Percentiles rank a stretch among this genome's conserved stretches.
Conservation (phyloP, 2,888 invertebrate genomes). For the Brachypalpus laphriformis region DNA sequence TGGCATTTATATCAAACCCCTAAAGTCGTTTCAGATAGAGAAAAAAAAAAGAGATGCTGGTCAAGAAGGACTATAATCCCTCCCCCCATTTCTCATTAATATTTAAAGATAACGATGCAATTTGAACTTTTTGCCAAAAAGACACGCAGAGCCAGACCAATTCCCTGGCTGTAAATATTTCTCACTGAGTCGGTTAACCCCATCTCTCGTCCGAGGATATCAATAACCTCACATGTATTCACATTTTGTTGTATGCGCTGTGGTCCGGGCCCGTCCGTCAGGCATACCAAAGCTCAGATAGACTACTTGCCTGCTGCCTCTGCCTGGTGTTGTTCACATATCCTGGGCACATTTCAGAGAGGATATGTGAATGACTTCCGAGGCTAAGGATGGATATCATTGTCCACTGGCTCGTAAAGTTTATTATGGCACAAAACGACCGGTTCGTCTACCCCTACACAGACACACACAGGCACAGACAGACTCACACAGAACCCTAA, state of each 20-base stretch:
- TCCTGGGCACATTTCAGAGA: conserved; percentile 61
- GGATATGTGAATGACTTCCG: conserved; percentile 74
- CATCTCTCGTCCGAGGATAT: conserved; percentile 56
- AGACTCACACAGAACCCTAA: conserved; percentile 27
- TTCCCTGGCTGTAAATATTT: conserved; percentile 70
- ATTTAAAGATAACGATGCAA: conserved; percentile 74
- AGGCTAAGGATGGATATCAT: conserved; percentile 73
- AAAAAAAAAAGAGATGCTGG: background rate
- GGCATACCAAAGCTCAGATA: conserved; percentile 43
- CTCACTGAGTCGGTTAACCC: conserved; percentile 61
- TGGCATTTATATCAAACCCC: conserved; percentile 57
- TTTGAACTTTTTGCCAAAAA: conserved; percentile 70
- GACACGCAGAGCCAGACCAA: conserved; percentile 70
- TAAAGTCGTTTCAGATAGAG: conserved; percentile 35
- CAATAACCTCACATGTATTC: conserved; percentile 71
- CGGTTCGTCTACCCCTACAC: conserved; percentile 50
- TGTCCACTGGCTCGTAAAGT: conserved; percentile 74
- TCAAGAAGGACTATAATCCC: background rate
- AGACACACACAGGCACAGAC: conserved; percentile 3
- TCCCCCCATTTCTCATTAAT: conserved; percentile 60
- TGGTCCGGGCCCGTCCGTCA: conserved; percentile 41
- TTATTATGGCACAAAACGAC: conserved; percentile 73
- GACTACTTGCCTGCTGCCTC: conserved; percentile 11
- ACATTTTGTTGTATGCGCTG: conserved; percentile 37
- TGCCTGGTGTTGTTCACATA: conserved; percentile 66